phyloP scores from a whole-genome alignment of 2,888 invertebrate species.

The Tetragonula carbonaria region DNA sequence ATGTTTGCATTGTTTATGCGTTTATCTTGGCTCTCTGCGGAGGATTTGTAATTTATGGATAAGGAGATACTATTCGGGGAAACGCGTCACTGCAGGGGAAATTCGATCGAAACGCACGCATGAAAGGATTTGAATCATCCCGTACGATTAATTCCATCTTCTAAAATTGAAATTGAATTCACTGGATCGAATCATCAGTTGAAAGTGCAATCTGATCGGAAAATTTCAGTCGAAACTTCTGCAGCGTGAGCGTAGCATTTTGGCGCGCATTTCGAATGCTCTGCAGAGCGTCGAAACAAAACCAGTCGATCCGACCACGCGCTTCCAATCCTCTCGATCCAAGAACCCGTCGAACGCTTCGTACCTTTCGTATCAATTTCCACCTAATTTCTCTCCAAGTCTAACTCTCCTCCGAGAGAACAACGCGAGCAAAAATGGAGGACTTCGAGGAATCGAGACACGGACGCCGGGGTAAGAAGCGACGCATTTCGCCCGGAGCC shows the following conservation, averaged over 20 bases:
- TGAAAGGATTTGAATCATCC: neutral
- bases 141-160: neutral
- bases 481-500: constrained; percentile 20
- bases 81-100: neutral
- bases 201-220: neutral
- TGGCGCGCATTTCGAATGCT: constrained; percentile 66
- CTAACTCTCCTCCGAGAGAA: neutral
- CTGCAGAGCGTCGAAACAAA: constrained; percentile 57
- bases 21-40: no score
- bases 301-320: constrained; percentile 22
- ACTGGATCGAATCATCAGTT: neutral
- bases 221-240: constrained; percentile 7
- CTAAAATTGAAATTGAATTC: neutral
- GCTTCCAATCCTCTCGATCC: no score
- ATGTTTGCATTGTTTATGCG: neutral
- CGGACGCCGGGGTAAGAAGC: constrained; percentile 53
- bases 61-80: neutral
- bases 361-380: neutral
- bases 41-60: neutral
- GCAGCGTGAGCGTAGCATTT: constrained; percentile 37
- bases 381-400: neutral
- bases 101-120: neutral
- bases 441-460: neutral
- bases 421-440: constrained; percentile 42
- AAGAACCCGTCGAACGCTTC: neutral